Percentiles rank a stretch among this genome's conserved stretches.
Conservation (phyloP, 2,113 vertebrate genomes). For the Orientallactaga bullata region DNA sequence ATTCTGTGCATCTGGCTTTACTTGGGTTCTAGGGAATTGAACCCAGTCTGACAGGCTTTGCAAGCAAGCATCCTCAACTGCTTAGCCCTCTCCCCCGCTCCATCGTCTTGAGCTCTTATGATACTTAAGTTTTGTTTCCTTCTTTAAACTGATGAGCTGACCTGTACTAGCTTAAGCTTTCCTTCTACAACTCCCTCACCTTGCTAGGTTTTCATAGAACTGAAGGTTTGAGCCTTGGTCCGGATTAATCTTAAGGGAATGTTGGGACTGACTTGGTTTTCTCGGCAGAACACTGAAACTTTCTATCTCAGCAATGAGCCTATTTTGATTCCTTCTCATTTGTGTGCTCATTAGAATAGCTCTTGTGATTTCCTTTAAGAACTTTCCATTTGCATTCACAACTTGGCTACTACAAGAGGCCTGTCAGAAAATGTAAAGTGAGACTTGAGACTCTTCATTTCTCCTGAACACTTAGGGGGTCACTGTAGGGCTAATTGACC, state of each 20-base stretch:
- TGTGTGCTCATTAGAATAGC: too few species aligned
- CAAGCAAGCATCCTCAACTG: too few species aligned
- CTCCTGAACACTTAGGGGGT: neutral
- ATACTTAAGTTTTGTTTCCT: neutral
- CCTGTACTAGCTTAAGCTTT: neutral
- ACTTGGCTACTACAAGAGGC: neutral
- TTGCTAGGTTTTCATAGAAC: neutral
- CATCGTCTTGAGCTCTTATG: neutral
- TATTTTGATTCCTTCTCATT: neutral
- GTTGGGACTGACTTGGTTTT: neutral
- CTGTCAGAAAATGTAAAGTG: neutral
- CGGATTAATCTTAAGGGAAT: neutral
- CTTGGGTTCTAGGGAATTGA: too few species aligned
- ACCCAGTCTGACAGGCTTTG: too few species aligned
- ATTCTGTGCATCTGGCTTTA: too few species aligned
- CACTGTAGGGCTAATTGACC: neutral
- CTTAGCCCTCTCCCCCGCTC: too few species aligned
- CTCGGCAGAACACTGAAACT: neutral
- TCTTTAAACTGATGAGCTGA: neutral
- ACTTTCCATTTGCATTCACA: neutral
- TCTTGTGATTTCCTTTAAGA: neutral
- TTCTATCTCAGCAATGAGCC: neutral
- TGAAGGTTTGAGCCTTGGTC: neutral
- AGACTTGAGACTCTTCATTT: neutral
- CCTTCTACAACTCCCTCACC: neutral